Evolutionary conservation across 2,113 vertebrate species (phyloP), one percentile per base, ranked within the genome.

Genomic region (Acanthochromis polyacanthus): DNA sequence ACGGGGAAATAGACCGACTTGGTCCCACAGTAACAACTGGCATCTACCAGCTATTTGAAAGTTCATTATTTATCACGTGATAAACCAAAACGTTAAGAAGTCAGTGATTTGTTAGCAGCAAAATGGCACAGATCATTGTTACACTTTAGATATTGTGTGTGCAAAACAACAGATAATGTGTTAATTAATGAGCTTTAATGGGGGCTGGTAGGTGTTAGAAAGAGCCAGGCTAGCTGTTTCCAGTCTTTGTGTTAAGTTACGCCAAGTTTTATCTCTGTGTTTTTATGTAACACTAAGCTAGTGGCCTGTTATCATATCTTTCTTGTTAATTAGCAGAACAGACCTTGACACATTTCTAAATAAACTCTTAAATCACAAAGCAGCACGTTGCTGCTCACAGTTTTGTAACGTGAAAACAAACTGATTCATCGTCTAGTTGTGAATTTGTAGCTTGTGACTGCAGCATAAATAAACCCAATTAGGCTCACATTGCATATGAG

Each of bases 281-380:
- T 10, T 48, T 48, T 19, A 19, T 48, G 46, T 19, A 48, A 48
- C 5, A 16, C 16, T 48, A 48, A 8, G 17, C 46, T 7, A 48
- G 15, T 6, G 16, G 46, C 45, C 45, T 16, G 15, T 46, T 46
- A 46, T 16, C 45, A 16, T 3, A 46, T 58, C 11, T 12, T 53
- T 62, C 10, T 19, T 32, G 19, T 48, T 56, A 40, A 46, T 43
- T 28, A 23, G 56, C 40, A 52, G 30, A 46, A 66, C 51, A 68
- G 40, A 75, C 28, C 30, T 51, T 74, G 36, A 30, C 45, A 71
- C 15, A 64, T 57, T 73, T 56, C 19, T 19, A 63, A 56, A 60
- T 78, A 62, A 53, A 56, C 11, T 32, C 30, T 50, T 59, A 17
- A 71, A 22, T 48, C 7, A n/a, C 61, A 51, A 67, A 68, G 11